phyloP scores from a whole-genome alignment of 2,113 vertebrate genomes.

The Macrotis lagotis region DNA sequence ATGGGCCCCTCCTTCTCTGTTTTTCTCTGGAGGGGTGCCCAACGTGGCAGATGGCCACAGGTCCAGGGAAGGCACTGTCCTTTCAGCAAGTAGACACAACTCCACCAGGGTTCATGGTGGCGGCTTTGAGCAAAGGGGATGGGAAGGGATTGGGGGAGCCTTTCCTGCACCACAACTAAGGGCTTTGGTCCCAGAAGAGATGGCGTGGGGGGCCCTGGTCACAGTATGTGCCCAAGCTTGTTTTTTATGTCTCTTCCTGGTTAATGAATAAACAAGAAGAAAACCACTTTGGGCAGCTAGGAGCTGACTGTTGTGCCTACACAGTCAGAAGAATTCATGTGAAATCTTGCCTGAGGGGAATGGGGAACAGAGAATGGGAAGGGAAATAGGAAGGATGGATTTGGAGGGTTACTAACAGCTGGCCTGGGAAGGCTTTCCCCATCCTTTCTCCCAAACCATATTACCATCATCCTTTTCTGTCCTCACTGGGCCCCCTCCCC shows the following conservation, averaged over 20 bases:
- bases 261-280: slow-evolving; percentile 39
- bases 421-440: neutral
- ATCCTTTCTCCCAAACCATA: slow-evolving; percentile 1
- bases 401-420: slow-evolving; percentile 44
- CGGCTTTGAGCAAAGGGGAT: neutral
- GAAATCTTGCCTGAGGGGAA: neutral
- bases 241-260: slow-evolving; percentile 40
- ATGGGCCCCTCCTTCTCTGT: neutral
- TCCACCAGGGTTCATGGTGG: neutral
- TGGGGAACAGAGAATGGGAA: neutral
- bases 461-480: slow-evolving; percentile 11
- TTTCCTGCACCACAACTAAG: slow-evolving; percentile 31
- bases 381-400: neutral
- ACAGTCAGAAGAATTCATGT: neutral
- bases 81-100: slow-evolving; percentile 6
- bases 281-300: slow-evolving; percentile 15
- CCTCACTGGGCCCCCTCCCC: neutral
- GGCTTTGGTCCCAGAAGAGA: slow-evolving; percentile 8
- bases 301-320: slow-evolving; percentile 5
- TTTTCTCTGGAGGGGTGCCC: slow-evolving; percentile 18
- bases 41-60: neutral
- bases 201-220: neutral
- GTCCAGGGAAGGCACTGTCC: neutral
- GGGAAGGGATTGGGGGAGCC: neutral
- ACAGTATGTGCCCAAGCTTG: neutral